Evolutionary conservation across 1,140 invertebrate species (phyloP).

Genomic region (Wiebesia pumilae): DNA sequence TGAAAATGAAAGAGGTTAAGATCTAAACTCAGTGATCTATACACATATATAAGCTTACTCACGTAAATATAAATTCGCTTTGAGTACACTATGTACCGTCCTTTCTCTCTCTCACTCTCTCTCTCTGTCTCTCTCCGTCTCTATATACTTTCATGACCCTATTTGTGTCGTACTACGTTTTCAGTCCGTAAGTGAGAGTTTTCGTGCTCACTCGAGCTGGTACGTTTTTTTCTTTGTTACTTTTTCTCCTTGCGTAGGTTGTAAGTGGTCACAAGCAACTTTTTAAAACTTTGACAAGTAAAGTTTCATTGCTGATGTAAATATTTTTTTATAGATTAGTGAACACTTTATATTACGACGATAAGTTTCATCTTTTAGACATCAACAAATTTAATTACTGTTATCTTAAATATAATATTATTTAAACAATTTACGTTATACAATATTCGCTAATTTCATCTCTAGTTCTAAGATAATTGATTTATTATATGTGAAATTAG

Average conservation of each 20-base stretch:
- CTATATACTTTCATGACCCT: constrained; percentile 41
- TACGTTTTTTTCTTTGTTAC: background rate
- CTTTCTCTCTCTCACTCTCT: background rate
- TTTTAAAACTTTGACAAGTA: constrained; percentile 35
- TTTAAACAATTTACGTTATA: background rate
- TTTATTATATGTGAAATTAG: background rate
- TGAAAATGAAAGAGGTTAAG: background rate
- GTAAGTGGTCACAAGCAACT: background rate
- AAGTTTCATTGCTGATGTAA: constrained; percentile 37
- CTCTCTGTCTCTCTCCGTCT: background rate
- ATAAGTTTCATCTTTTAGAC: background rate
- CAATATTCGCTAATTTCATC: background rate
- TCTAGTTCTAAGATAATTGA: background rate
- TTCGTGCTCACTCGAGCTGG: constrained; percentile 18
- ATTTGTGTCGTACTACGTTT: constrained; percentile 17
- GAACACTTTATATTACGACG: background rate
- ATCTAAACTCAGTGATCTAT: background rate
- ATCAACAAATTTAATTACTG: background rate
- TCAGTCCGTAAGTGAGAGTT: constrained; percentile 14
- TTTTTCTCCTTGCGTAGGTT: background rate
- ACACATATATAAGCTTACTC: background rate
- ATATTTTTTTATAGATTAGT: constrained; percentile 12
- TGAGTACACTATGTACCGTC: background rate
- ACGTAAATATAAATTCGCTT: background rate
- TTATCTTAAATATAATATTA: background rate